Evolutionary conservation across 2,888 invertebrate species (phyloP), one percentile per base, ranked within the genome.

Genomic region (Eupithecia inturbata): DNA sequence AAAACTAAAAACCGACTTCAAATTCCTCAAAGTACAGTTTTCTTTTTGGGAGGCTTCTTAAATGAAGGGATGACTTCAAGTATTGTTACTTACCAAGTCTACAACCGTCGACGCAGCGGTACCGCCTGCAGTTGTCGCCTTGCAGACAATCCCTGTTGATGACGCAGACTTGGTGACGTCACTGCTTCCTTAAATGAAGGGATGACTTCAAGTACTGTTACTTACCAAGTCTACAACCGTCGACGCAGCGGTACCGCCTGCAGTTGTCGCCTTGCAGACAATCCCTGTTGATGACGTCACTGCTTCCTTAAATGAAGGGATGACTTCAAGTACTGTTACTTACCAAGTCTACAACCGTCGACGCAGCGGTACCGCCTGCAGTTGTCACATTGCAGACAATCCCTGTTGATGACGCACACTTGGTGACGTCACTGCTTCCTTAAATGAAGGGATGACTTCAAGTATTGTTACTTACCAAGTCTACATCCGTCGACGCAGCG

Each of bases 131-230:
- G 1, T 90, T 85, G 28, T 91, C 93, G 0, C 95, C 96, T 76
- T 92, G 94, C 39, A 91, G 81, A 80, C 96, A 96, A 82, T 96
- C 96, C 22, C 97, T 95, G 82, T 97, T 96, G 22, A 97, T 93
- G 49, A 96, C 87, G 86, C 98, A 99, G 16, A 97, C 95, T 84
- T 98, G 96, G 7, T 4, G 97, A 96, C 1, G 97, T 97, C 68
- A 94, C 89, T 14, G 80, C 87, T 80, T 93, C 93, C 1, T 82
- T 84, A n/a, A n/a, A n/a, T n/a, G n/a, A n/a, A n/a, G n/a, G n/a
- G n/a, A n/a, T n/a, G n/a, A n/a, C n/a, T n/a, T n/a, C n/a, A n/a
- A n/a, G n/a, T n/a, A n/a, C n/a, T n/a, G n/a, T n/a, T n/a, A n/a
- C n/a, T n/a, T n/a, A n/a, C n/a, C n/a, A n/a, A n/a, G n/a, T n/a